A percentile compares a stretch with the other conserved stretches of the same genome.
These are phyloP conservation scores for Oostethus manadensis DNA, from an alignment of 2,113 vertebrate species.

Conservation along the genomic window DNA sequence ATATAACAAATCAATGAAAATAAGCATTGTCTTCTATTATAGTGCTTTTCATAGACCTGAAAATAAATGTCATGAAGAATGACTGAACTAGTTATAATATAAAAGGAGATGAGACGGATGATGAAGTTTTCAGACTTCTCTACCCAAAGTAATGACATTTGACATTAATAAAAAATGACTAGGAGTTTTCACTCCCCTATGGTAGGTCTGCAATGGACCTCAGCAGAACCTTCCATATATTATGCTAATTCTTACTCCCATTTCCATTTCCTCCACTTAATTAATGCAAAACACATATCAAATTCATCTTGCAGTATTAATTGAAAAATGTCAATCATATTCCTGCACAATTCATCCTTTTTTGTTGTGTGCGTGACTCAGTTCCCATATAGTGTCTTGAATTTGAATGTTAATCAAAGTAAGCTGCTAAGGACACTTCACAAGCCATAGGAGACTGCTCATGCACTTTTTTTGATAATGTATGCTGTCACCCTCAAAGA, in stretches of 20 bases:
- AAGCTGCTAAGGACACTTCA: constrained; percentile 36
- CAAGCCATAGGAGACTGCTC: constrained; percentile 7
- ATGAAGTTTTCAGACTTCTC: constrained; percentile 37
- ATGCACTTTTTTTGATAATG: constrained; percentile 22
- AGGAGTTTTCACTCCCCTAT: constrained; percentile 6
- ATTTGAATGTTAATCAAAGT: constrained; percentile 51
- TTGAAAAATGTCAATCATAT: constrained; percentile 60
- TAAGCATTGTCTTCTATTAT: constrained; percentile 12
- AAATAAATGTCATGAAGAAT: background rate
- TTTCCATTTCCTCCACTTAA: constrained; percentile 50
- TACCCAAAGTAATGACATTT: constrained; percentile 34
- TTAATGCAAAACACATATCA: constrained; percentile 46
- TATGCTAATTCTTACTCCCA: constrained; percentile 31
- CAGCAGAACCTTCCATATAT: constrained; percentile 12
- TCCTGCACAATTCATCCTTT: constrained; percentile 26
- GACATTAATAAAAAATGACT: constrained; percentile 43
- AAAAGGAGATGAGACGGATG: constrained; percentile 8
- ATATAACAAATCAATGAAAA: background rate
- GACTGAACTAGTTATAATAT: constrained; percentile 16
- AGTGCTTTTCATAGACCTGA: constrained; percentile 43
- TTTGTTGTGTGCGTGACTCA: constrained; percentile 27
- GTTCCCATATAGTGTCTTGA: constrained; percentile 29
- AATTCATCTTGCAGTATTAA: constrained; percentile 43
- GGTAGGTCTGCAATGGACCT: constrained; percentile 20
- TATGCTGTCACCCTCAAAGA: constrained; percentile 21